These are phyloP conservation scores for Oasisia sp. DNA, from an alignment of 2,888 invertebrate species.

Conservation along the genomic window DNA sequence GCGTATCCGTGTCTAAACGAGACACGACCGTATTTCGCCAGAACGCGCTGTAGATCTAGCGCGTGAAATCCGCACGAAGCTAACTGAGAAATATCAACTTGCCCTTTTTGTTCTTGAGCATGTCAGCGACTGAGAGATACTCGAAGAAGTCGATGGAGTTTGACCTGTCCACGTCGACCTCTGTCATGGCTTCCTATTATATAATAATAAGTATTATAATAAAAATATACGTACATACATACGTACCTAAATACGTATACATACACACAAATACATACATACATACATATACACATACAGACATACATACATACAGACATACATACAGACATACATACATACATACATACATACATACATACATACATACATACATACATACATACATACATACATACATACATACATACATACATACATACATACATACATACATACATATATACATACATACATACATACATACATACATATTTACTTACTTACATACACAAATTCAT, in stretches of 20 bases:
- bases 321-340: too few relatives aligned
- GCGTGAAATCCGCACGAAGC: too few relatives aligned
- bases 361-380: not conserved
- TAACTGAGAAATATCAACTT: not conserved
- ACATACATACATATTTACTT: not conserved
- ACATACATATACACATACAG: too few relatives aligned
- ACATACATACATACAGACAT: not conserved
- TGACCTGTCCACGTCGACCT: constrained; percentile 54
- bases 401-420: too few relatives aligned
- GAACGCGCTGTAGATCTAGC: not conserved
- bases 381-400: too few relatives aligned
- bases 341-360: not conserved
- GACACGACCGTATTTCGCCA: too few relatives aligned
- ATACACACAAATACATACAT: too few relatives aligned
- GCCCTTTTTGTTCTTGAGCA: constrained; percentile 51
- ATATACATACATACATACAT: not conserved
- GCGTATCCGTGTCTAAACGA: too few relatives aligned
- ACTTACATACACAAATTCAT: not conserved
- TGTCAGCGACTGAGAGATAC: constrained; percentile 52
- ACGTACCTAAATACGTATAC: too few relatives aligned
- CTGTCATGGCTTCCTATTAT: constrained; percentile 53
- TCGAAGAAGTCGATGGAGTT: constrained; percentile 56
- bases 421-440: too few relatives aligned
- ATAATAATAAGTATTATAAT: too few relatives aligned
- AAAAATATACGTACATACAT: too few relatives aligned